Conservation (phyloP, 2,888 invertebrate species). For the Agonopterix heracliana region DNA sequence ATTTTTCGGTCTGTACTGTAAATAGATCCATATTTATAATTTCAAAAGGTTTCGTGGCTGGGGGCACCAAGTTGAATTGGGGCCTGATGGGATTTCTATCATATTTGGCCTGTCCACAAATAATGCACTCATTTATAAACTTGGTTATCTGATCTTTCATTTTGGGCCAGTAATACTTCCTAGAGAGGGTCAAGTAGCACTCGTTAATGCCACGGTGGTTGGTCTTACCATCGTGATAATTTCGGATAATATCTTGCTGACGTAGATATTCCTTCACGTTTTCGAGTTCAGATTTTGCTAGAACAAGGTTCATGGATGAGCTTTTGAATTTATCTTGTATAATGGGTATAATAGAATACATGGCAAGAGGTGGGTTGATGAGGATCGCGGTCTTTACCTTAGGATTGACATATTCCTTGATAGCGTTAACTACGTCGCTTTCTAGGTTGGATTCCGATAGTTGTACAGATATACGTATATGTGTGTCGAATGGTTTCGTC, state of each 20-base stretch:
- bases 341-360: conserved; percentile 5
- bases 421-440: conserved; percentile 7
- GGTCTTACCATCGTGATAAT: conserved; percentile 14
- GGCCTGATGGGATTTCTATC: too few relatives aligned
- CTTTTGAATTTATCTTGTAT: conserved; percentile 1
- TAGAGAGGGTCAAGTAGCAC: neutral
- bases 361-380: conserved; percentile 4
- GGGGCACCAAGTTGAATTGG: conserved; percentile 14
- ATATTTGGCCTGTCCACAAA: too few relatives aligned
- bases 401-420: conserved; percentile 14
- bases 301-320: conserved; percentile 3
- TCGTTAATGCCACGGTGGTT: conserved; percentile 6
- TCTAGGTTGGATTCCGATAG: conserved; percentile 10
- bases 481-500: conserved; percentile 10
- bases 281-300: conserved; percentile 4
- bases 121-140: conserved; percentile 8
- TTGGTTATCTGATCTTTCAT: conserved; percentile 10
- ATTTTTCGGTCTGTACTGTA: conserved; percentile 8
- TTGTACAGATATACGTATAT: conserved; percentile 5
- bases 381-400: conserved; percentile 7
- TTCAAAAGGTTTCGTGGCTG: conserved; percentile 15
- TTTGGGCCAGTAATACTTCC: conserved; percentile 12
- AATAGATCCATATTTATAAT: conserved; percentile 14
- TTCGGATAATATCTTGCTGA: conserved; percentile 3
- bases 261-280: conserved; percentile 9